These are phyloP conservation scores for Channa maculata DNA, from an alignment of 2,113 vertebrate species.

Conservation along the genomic window DNA sequence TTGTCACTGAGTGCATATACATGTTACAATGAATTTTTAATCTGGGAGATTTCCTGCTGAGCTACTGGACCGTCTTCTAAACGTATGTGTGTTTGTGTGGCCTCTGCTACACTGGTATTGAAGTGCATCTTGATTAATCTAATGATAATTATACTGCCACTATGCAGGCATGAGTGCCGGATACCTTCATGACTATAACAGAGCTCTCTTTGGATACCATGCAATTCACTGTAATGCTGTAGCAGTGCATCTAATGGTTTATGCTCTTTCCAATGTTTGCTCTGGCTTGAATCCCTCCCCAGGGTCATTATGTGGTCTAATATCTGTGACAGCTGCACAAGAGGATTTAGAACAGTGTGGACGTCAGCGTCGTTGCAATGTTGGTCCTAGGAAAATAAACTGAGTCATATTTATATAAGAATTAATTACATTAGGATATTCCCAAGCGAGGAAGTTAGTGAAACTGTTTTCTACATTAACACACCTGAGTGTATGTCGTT, in stretches of 20 bases:
- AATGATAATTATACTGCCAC: background rate
- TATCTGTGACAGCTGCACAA: slow-evolving; percentile 51
- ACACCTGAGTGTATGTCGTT: no score
- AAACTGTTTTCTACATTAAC: no score
- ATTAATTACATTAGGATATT: slow-evolving; percentile 7
- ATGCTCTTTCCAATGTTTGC: slow-evolving; percentile 56
- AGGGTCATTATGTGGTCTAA: slow-evolving; percentile 51
- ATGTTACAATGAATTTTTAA: no score
- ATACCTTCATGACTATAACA: slow-evolving; percentile 17
- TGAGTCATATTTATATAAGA: slow-evolving; percentile 2
- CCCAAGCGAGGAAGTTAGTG: background rate
- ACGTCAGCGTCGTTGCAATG: slow-evolving; percentile 22
- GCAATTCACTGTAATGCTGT: slow-evolving; percentile 25
- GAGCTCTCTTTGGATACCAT: slow-evolving; percentile 20
- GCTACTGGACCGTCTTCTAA: no score
- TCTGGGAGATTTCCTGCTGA: no score
- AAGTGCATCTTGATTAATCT: background rate
- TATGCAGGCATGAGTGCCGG: slow-evolving; percentile 4
- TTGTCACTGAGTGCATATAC: no score
- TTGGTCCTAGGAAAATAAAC: background rate
- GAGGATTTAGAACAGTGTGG: slow-evolving; percentile 53
- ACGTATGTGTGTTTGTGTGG: background rate
- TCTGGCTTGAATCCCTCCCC: slow-evolving; percentile 49
- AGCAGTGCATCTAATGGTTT: slow-evolving; percentile 59
- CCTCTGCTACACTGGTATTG: background rate